phyloP scores from a whole-genome alignment of 2,113 vertebrate genomes.

The Upupa epops region DNA sequence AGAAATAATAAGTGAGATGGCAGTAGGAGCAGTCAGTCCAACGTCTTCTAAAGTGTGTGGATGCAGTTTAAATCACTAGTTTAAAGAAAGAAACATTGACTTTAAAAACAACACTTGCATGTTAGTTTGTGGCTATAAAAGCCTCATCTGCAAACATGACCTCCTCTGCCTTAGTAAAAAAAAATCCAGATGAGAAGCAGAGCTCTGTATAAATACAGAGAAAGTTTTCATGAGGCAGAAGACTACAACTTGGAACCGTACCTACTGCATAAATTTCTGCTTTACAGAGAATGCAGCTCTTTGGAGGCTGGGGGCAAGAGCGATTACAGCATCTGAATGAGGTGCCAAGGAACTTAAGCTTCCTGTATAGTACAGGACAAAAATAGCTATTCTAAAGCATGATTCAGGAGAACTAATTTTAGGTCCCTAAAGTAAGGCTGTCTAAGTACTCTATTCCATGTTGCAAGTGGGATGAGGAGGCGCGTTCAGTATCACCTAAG shows the following conservation, averaged over 20 bases:
- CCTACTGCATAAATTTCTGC: background rate
- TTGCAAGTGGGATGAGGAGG: background rate
- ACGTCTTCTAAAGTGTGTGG: background rate
- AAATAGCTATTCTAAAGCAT: constrained; percentile 29
- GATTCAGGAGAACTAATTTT: constrained; percentile 59
- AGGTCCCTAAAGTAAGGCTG: constrained; percentile 33
- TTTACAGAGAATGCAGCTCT: background rate
- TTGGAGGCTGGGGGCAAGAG: background rate
- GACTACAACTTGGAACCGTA: background rate
- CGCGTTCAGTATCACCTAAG: background rate
- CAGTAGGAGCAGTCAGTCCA: background rate
- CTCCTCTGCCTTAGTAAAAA: background rate
- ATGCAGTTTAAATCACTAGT: background rate
- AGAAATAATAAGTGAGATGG: background rate
- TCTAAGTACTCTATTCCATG: background rate
- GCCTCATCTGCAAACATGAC: background rate
- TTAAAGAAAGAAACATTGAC: background rate
- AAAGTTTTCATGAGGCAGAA: background rate
- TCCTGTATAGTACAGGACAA: constrained; percentile 23
- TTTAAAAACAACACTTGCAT: background rate
- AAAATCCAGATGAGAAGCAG: background rate
- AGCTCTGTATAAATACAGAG: background rate
- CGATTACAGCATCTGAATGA: background rate
- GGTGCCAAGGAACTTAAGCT: background rate
- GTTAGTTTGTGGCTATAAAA: background rate